Base-by-base conservation (phyloP, 2,797 vertebrate genomes). In the Dipus sagitta region DNA sequence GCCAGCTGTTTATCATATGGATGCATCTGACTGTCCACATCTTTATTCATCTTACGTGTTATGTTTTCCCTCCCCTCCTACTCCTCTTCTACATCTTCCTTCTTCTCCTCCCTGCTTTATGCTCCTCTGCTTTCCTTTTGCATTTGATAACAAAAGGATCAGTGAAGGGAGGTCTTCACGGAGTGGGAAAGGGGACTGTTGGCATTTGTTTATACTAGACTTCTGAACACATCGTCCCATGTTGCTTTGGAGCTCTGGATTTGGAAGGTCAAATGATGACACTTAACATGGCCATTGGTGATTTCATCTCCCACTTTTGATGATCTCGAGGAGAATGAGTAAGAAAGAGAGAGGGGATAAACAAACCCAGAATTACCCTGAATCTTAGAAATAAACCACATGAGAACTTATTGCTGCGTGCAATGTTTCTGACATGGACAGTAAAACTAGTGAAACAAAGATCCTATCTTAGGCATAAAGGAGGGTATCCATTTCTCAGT, bases 261-360 rank as follows among this genome's bases (percentile, higher is more conserved):
- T 91, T 95, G 74, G 28, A 79, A 12, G 21, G 21, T 75, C 17
- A 74, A 88, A 72, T 80, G 21, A 58, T 64, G 38, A 76, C 54
- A 62, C 23, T 87, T 83, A 90, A 79, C 28, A 67, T 65, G 30
- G 4, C 54, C 34, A 6, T 78, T 79, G 60, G 52, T 93, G 24
- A 93, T 90, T 93, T 89, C 86, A 4, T 86, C 14, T 74, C 91
- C 95, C 77, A 75, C 32, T 91, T 93, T 91, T 90, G 67, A 82
- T 70, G 23, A 54, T 77, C 62, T 10, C 20, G 20, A 84, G 74
- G 86, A 82, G 52, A 94, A 95, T 93, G 65, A 26, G 9, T n/a
- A 64, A 88, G 81, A 81, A 58, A 64, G 24, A 38, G 2, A 10
- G 20, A 3, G 26, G 11, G 4, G 58, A 71, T 93, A 93, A 93